A percentile compares a stretch with the other conserved stretches of the same genome.
phyloP scores from a whole-genome alignment of 2,888 invertebrate genomes.

The Pilophorus perplexus region DNA sequence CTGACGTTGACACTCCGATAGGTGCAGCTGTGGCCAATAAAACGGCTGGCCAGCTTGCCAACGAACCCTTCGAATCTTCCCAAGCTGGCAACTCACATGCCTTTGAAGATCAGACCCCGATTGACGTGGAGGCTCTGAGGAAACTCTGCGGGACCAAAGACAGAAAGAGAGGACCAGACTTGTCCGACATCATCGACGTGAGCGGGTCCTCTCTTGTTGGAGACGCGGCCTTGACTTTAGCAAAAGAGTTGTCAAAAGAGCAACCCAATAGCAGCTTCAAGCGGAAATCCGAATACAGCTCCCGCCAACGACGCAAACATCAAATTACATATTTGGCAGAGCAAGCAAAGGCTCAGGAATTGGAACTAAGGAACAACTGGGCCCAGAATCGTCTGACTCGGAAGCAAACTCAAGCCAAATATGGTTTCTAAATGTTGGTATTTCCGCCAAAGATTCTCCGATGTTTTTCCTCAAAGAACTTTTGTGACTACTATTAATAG shows the following conservation, averaged over 20 bases:
- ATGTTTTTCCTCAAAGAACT: too few relatives aligned
- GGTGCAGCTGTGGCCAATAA: too few relatives aligned
- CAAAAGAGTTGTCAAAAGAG: slow-evolving; percentile 72
- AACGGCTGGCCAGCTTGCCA: too few relatives aligned
- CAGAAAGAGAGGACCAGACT: slow-evolving; percentile 54
- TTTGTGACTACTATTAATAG: too few relatives aligned
- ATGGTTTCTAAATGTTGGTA: slow-evolving; percentile 94
- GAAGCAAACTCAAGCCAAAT: slow-evolving; percentile 90
- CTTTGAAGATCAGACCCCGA: too few relatives aligned
- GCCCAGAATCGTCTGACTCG: slow-evolving; percentile 79
- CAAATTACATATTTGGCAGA: slow-evolving; percentile 69
- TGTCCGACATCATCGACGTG: slow-evolving; percentile 51
- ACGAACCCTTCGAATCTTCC: too few relatives aligned
- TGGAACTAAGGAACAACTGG: slow-evolving; percentile 92
- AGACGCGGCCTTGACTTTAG: slow-evolving; percentile 76
- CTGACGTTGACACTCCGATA: too few relatives aligned
- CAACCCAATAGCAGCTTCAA: slow-evolving; percentile 17
- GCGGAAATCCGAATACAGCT: slow-evolving; percentile 58
- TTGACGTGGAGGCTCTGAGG: too few relatives aligned
- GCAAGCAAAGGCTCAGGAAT: slow-evolving; percentile 84
- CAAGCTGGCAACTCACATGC: too few relatives aligned
- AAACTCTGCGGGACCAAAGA: slow-evolving; percentile 67
- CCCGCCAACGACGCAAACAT: slow-evolving; percentile 75
- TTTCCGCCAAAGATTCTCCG: too few relatives aligned
- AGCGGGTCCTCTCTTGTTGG: slow-evolving; percentile 52